phyloP scores from a whole-genome alignment of 2,797 vertebrate genomes.

The Paratrypauchen microcephalus region DNA sequence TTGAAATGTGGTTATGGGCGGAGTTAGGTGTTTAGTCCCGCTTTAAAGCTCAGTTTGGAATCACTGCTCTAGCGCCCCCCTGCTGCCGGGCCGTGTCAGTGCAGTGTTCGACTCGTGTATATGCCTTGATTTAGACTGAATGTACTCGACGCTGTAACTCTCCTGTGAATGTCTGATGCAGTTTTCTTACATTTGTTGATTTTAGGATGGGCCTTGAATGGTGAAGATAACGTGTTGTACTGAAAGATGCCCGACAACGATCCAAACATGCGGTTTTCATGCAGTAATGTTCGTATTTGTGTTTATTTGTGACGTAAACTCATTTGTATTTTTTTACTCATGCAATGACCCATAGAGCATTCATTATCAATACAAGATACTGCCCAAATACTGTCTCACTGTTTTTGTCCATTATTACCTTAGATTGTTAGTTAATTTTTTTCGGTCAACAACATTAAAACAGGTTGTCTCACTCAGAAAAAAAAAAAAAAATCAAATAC shows the following conservation, averaged over 20 bases:
- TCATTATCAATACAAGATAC: constrained; percentile 61
- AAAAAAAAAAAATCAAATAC: too few relatives aligned
- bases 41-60: too few relatives aligned
- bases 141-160: constrained; percentile 58
- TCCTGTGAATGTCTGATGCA: constrained; percentile 48
- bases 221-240: constrained; percentile 29
- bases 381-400: constrained; percentile 40
- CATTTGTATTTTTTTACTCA: constrained; percentile 73
- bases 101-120: constrained; percentile 41
- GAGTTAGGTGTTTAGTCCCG: too few relatives aligned
- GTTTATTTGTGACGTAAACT: constrained; percentile 64
- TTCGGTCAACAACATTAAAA: too few relatives aligned
- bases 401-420: constrained; percentile 15
- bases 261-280: constrained; percentile 43
- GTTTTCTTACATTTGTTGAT: constrained; percentile 24
- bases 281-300: constrained; percentile 62
- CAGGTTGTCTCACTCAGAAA: too few relatives aligned
- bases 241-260: constrained; percentile 48
- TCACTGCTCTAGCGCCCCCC: constrained; percentile 29
- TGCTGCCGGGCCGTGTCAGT: constrained; percentile 46
- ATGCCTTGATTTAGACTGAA: constrained; percentile 69
- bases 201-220: constrained; percentile 34
- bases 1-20: too few relatives aligned
- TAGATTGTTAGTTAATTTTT: too few relatives aligned
- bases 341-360: constrained; percentile 63